A percentile compares a stretch with the other conserved stretches of the same genome.
phyloP scores from a whole-genome alignment of 2,113 vertebrate genomes.

The Charadrius vociferus region DNA sequence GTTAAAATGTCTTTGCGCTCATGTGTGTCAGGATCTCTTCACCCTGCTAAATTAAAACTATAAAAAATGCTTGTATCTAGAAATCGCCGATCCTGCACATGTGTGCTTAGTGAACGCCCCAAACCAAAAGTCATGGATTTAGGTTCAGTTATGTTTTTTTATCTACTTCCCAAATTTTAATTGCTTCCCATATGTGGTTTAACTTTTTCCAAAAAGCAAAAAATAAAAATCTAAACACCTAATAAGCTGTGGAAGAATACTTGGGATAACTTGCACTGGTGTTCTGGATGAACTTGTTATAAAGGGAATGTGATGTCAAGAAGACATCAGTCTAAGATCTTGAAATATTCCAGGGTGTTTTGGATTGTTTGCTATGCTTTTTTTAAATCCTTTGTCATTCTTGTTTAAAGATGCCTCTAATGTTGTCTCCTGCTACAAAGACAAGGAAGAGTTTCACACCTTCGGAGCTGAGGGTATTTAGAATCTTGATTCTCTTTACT shows the following conservation, averaged over 20 bases:
- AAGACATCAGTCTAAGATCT: neutral
- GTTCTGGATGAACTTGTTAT: neutral
- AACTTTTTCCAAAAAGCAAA: neutral
- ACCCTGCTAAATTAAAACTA: neutral
- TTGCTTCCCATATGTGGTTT: neutral
- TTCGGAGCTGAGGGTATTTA: neutral
- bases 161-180: neutral
- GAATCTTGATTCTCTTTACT: neutral
- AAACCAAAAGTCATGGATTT: neutral
- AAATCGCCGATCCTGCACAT: accelerated
- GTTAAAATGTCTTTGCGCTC: neutral
- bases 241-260: neutral
- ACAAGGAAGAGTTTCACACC: neutral
- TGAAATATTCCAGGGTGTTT: neutral
- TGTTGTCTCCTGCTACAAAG: neutral
- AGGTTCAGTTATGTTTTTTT: neutral
- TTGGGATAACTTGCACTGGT: neutral
- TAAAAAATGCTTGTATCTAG: neutral
- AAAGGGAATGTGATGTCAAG: neutral
- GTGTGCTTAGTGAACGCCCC: neutral
- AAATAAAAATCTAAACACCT: neutral
- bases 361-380: neutral
- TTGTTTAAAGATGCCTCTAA: neutral
- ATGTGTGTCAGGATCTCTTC: neutral
- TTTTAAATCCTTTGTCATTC: neutral